A percentile compares a stretch with the other conserved stretches of the same genome.
Conservation (phyloP, 2,113 vertebrate genomes). For the Aphyosemion australe region DNA sequence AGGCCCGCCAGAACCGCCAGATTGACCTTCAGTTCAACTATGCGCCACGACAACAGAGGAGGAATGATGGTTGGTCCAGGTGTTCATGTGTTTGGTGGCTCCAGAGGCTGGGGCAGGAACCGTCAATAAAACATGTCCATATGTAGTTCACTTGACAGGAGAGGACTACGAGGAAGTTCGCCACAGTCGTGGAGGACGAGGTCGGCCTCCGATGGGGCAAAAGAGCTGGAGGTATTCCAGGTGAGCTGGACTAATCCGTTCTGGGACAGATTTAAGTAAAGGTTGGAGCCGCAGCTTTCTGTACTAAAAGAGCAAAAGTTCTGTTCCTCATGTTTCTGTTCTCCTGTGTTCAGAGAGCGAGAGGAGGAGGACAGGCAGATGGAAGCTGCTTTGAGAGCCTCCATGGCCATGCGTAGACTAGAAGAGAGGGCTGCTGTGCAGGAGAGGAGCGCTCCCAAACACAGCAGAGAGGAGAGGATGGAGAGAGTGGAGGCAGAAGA, state of each 20-base stretch:
- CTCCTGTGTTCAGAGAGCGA: constrained; percentile 83
- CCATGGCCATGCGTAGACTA: constrained; percentile 82
- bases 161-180: constrained; percentile 93
- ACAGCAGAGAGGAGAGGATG: constrained; percentile 78
- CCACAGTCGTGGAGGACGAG: constrained; percentile 77
- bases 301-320: no score
- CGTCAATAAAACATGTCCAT: neutral
- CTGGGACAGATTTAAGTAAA: neutral
- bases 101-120: neutral
- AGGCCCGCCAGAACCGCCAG: constrained; percentile 96
- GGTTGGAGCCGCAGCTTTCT: no score
- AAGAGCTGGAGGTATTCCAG: constrained; percentile 97
- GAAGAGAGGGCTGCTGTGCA: constrained; percentile 80
- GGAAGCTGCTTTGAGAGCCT: constrained; percentile 88
- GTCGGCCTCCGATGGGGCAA: constrained; percentile 81
- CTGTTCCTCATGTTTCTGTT: neutral
- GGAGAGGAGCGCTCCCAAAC: constrained; percentile 81
- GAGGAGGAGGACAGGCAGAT: constrained; percentile 93
- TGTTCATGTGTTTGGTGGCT: neutral
- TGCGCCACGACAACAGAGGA: constrained; percentile 81
- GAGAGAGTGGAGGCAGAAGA: constrained; percentile 71
- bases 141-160: constrained; percentile 81
- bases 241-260: constrained; percentile 72
- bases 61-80: constrained; percentile 83
- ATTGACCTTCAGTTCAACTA: constrained; percentile 96